Conservation (phyloP, 2,113 vertebrate species). For the Galeopterus variegatus region DNA sequence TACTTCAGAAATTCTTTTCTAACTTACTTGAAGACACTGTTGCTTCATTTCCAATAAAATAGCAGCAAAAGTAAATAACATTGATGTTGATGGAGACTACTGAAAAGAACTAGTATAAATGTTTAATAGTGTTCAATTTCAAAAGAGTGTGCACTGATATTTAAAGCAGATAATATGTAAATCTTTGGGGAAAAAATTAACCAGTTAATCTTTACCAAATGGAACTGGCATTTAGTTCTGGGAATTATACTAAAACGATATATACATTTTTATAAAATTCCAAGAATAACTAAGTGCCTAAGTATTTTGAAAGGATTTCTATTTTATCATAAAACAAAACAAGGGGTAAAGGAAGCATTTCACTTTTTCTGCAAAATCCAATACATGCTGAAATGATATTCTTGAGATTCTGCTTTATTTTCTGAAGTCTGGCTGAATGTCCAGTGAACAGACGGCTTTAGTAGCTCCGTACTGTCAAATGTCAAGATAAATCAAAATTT, state of each 20-base stretch:
- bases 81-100: not conserved
- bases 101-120: not conserved
- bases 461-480: not conserved
- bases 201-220: not conserved
- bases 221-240: not conserved
- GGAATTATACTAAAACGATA: not conserved
- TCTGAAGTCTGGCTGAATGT: not conserved
- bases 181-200: not conserved
- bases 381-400: not conserved
- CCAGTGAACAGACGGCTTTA: not conserved
- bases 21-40: not conserved
- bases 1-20: constrained; percentile 46
- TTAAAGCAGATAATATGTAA: constrained; percentile 4
- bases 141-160: not conserved
- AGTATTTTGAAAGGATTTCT: not conserved
- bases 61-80: constrained; percentile 38
- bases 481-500: constrained; percentile 50
- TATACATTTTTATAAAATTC: constrained; percentile 30
- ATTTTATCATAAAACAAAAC: constrained; percentile 37
- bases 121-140: constrained; percentile 5
- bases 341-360: not conserved
- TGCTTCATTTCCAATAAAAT: constrained; percentile 2
- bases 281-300: not conserved
- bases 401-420: not conserved
- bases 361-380: not conserved